phyloP scores from a whole-genome alignment of 2,888 invertebrate genomes.

The Oxystoma pomonae region DNA sequence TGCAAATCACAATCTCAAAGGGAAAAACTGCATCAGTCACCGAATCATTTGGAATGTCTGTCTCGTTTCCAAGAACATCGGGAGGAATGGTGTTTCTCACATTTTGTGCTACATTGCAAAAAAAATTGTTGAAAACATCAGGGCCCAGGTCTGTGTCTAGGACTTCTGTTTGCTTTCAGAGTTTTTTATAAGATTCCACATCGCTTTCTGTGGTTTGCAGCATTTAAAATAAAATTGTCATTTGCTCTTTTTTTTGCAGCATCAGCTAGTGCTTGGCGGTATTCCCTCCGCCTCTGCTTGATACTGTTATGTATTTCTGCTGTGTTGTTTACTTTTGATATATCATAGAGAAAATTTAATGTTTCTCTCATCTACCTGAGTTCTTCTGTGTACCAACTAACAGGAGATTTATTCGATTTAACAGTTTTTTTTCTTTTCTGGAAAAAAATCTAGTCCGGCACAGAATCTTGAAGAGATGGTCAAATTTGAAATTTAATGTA shows the following conservation, averaged over 20 bases:
- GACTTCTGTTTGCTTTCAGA: not conserved
- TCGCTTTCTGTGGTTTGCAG: not conserved
- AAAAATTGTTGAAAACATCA: constrained; percentile 9
- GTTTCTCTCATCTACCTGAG: too few species aligned
- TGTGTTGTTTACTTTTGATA: too few species aligned
- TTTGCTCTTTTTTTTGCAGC: too few species aligned
- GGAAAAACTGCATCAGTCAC: not conserved
- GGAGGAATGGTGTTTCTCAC: not conserved
- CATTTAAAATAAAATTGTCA: not conserved
- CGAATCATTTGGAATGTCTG: not conserved
- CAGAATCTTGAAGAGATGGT: not conserved
- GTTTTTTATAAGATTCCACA: not conserved
- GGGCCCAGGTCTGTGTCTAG: not conserved
- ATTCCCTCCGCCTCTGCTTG: too few species aligned
- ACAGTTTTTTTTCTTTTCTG: not conserved
- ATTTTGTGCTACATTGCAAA: not conserved
- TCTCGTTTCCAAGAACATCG: not conserved
- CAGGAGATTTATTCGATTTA: not conserved
- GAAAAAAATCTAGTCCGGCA: not conserved
- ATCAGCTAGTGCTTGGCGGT: too few species aligned
- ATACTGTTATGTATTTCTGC: too few species aligned
- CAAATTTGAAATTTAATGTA: not conserved
- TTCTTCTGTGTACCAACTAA: not conserved
- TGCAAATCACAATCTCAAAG: not conserved
- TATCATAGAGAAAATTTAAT: too few species aligned